Evolutionary conservation across 1,140 invertebrate species (phyloP).

Genomic region (Drosophila pseudoananassae): DNA sequence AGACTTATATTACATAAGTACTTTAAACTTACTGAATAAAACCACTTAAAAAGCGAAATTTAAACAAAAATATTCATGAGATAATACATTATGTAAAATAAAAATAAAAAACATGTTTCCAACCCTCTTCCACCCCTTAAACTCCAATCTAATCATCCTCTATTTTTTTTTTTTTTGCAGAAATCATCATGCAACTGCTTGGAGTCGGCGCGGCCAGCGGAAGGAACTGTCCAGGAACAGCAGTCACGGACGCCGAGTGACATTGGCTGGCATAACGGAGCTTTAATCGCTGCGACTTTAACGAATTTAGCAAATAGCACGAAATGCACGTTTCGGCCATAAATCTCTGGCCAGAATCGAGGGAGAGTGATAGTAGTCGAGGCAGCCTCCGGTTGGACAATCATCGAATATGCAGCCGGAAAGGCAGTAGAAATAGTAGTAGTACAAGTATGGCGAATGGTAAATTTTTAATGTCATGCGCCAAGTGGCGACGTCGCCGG

Average conservation of each 20-base stretch:
- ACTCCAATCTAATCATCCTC: too few relatives aligned
- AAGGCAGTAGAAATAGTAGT: slow-evolving; percentile 18
- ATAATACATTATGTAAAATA: too few relatives aligned
- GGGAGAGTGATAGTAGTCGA: slow-evolving; percentile 16
- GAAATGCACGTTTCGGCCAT: slow-evolving; percentile 77
- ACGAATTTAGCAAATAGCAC: slow-evolving; percentile 66
- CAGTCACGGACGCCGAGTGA: slow-evolving; percentile 40
- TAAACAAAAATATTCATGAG: too few relatives aligned
- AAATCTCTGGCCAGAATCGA: slow-evolving; percentile 24
- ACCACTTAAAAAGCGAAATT: too few relatives aligned
- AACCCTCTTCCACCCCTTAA: too few relatives aligned
- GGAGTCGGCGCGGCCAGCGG: slow-evolving; percentile 9
- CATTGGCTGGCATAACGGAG: slow-evolving; percentile 33
- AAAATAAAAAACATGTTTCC: neutral
- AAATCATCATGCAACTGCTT: slow-evolving; percentile 39
- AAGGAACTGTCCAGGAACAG: slow-evolving; percentile 26
- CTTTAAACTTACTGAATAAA: too few relatives aligned
- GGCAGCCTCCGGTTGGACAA: neutral
- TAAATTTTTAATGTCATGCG: slow-evolving; percentile 69
- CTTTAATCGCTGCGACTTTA: slow-evolving; percentile 31
- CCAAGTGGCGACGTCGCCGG: slow-evolving; percentile 68
- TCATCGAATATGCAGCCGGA: slow-evolving; percentile 33
- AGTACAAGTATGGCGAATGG: slow-evolving; percentile 37
- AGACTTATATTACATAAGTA: too few relatives aligned
- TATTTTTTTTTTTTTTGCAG: slow-evolving; percentile 24